Evolutionary conservation across 2,888 invertebrate genomes (phyloP).

Genomic region (Penaeus monodon): DNA sequence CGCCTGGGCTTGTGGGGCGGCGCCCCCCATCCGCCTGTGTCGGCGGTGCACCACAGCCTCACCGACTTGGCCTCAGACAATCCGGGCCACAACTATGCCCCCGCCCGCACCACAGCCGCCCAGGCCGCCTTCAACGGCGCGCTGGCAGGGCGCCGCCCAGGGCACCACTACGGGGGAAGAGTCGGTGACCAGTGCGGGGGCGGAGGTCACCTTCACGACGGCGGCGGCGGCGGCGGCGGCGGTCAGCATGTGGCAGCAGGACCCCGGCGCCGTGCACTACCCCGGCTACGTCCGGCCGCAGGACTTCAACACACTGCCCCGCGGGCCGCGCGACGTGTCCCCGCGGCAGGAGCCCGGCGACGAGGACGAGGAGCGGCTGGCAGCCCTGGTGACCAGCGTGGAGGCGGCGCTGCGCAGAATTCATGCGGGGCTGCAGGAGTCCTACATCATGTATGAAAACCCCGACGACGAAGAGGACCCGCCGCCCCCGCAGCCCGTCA

Average conservation of each 20-base stretch:
- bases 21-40: slow-evolving; percentile 17
- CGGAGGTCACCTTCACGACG: background rate
- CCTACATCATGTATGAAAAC: slow-evolving; percentile 59
- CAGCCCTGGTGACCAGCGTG: slow-evolving; percentile 53
- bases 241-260: slow-evolving; percentile 31
- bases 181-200: slow-evolving; percentile 2
- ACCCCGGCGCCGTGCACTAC: slow-evolving; percentile 63
- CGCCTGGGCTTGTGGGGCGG: slow-evolving; percentile 39
- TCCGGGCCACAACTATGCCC: slow-evolving; percentile 28
- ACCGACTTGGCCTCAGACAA: slow-evolving; percentile 39
- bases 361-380: slow-evolving; percentile 46
- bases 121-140: background rate
- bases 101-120: slow-evolving; percentile 19
- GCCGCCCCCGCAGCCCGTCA: slow-evolving; percentile 62
- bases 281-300: slow-evolving; percentile 61
- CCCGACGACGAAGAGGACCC: slow-evolving; percentile 55
- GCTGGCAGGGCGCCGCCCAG: slow-evolving; percentile 4
- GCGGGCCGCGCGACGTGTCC: slow-evolving; percentile 37
- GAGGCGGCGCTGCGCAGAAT: slow-evolving; percentile 62
- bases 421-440: slow-evolving; percentile 58
- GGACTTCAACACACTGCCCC: slow-evolving; percentile 60
- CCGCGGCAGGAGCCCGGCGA: slow-evolving; percentile 2
- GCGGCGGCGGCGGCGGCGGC: background rate
- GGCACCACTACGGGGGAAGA: slow-evolving; percentile 20
- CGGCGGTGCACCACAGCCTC: slow-evolving; percentile 40